A percentile compares a stretch with the other conserved stretches of the same genome.
phyloP scores from a whole-genome alignment of 2,888 invertebrate species.

The Idaea straminata region DNA sequence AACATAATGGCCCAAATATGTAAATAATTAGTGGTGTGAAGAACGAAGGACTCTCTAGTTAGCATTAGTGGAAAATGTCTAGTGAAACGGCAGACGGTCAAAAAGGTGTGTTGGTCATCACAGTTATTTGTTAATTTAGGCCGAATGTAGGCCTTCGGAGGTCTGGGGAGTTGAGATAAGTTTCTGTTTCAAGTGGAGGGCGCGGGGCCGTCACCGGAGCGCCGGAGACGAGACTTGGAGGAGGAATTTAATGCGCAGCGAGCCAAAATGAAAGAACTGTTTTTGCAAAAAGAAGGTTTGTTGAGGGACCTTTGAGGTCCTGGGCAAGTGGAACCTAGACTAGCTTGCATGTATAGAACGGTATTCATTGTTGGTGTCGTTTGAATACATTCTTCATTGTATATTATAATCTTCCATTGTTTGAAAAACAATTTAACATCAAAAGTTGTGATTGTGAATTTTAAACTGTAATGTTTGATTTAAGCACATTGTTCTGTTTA shows the following conservation, averaged over 20 bases:
- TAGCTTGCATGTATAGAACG: neutral
- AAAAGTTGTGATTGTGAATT: neutral
- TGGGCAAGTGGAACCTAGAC: slow-evolving; percentile 22
- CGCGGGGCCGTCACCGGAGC: slow-evolving; percentile 48
- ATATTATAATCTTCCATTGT: neutral
- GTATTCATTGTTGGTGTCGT: slow-evolving; percentile 1
- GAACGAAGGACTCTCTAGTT: slow-evolving; percentile 10
- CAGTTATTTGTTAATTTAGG: slow-evolving; percentile 37
- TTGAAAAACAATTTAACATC: neutral
- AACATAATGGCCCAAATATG: slow-evolving; percentile 18
- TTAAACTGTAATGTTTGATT: neutral
- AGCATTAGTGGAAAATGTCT: slow-evolving; percentile 47
- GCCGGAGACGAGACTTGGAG: slow-evolving; percentile 80
- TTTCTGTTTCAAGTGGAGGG: slow-evolving; percentile 73
- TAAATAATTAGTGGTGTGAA: slow-evolving; percentile 27
- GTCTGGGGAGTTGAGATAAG: slow-evolving; percentile 62
- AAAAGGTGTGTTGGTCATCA: slow-evolving; percentile 64
- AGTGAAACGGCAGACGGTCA: slow-evolving; percentile 50
- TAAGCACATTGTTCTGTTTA: neutral
- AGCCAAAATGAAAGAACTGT: slow-evolving; percentile 95
- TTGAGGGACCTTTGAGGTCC: slow-evolving; percentile 34
- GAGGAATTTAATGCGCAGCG: slow-evolving; percentile 94
- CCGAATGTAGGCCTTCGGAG: slow-evolving; percentile 38
- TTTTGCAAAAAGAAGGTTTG: slow-evolving; percentile 95
- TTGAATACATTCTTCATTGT: neutral